Evolutionary conservation across 2,797 vertebrate species (phyloP), one percentile per base, ranked within the genome.

Genomic region (Ataeniobius toweri): DNA sequence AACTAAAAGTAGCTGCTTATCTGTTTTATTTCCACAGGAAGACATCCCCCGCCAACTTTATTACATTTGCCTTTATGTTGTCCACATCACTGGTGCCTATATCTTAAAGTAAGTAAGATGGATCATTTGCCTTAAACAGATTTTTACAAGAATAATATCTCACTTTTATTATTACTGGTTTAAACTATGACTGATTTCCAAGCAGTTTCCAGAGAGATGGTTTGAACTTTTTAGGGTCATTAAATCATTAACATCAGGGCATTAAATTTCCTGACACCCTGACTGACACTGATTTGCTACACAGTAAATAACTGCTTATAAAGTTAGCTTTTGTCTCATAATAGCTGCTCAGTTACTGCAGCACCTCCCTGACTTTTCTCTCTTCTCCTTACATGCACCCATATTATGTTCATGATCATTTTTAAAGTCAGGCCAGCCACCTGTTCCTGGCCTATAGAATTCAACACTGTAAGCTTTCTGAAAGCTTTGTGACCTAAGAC

Each of bases 31-130:
- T 74, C 36, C 24, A 26, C 86, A 97, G 96, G 96, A 97, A 91
- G 96, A 97, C 89, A 96, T 97, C 90, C 96, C 96, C 68, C 96
- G 96, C 73, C 96, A 97, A 85, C 95, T 97, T 69, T 94, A 96
- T 89, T 97, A 96, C 90, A 96, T 97, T 85, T 96, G 95, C 93
- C 96, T 97, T 94, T 96, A 97, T 75, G 92, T 96, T 88, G 94
- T 94, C 90, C 96, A 96, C 92, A 96, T 97, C 92, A 93, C 94
- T 75, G 96, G 96, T 95, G 96, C 96, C 90, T 97, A 97, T 58
- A 87, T 97, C 85, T 91, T 97, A 84, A 97, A 96, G 96, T 97
- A 85, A 96, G 96, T 96, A 39, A 44, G 68, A 84, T 58, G 0
- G 69, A 36, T 44, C 2, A 26, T 67, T 39, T 68, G 12, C 22